phyloP scores from a whole-genome alignment of 2,888 invertebrate genomes.

The Nemotelus nigrinus region DNA sequence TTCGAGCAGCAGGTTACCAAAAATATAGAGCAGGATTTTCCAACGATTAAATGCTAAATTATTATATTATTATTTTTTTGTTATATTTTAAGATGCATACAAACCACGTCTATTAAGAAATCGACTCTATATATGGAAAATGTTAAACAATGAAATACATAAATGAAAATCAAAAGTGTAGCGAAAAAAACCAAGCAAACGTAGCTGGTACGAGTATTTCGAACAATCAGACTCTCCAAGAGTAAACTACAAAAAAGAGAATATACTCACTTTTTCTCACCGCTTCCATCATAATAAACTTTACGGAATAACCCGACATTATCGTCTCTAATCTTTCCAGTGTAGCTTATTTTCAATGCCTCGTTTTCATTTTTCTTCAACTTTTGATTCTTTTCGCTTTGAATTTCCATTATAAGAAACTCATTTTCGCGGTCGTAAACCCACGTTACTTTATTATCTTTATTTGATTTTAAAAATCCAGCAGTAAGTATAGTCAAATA shows the following conservation, averaged over 20 bases:
- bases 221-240: not conserved
- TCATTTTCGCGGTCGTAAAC: not conserved
- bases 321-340: not conserved
- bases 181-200: too few species aligned
- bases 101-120: too few species aligned
- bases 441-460: not conserved
- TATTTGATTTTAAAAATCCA: not conserved
- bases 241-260: not conserved
- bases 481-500: not conserved
- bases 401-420: not conserved
- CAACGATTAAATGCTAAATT: too few species aligned
- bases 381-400: not conserved
- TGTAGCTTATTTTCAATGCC: not conserved
- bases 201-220: too few species aligned
- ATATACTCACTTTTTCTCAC: not conserved
- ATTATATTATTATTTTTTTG: too few species aligned
- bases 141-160: too few species aligned
- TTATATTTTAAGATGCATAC: too few species aligned
- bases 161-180: too few species aligned
- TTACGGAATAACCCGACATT: not conserved
- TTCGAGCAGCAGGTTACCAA: too few species aligned
- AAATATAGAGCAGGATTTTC: too few species aligned
- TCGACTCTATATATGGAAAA: too few species aligned
- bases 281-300: not conserved
- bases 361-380: not conserved